Evolutionary conservation across 2,113 vertebrate species (phyloP).

Genomic region (Globicephala melas): DNA sequence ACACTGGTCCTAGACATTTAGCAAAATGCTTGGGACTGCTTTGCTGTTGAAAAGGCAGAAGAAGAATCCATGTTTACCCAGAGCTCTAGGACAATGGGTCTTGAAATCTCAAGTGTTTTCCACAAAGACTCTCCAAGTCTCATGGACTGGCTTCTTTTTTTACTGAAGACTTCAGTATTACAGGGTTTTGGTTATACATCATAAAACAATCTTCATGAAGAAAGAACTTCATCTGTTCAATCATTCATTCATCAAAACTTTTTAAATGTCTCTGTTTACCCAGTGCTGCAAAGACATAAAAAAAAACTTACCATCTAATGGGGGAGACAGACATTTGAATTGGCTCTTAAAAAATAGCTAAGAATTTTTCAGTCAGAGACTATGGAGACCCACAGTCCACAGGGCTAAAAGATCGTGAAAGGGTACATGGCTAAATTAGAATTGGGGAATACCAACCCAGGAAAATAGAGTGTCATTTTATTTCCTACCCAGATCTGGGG

Average conservation of each 20-base stretch:
- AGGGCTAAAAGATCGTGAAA: neutral
- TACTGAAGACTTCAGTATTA: neutral
- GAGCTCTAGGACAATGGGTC: neutral
- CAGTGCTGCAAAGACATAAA: neutral
- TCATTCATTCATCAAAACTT: neutral
- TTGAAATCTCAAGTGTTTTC: constrained; percentile 28
- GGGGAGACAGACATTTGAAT: neutral
- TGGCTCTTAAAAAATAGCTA: neutral
- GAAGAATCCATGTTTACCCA: neutral
- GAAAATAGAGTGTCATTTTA: neutral
- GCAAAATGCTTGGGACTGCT: neutral
- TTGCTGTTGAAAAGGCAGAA: neutral
- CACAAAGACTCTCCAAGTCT: neutral
- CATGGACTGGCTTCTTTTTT: neutral
- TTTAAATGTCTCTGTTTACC: neutral
- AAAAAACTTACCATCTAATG: neutral
- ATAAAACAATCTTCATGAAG: neutral
- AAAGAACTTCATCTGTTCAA: neutral
- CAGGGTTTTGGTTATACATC: neutral
- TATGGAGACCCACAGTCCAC: neutral
- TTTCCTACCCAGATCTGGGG: neutral
- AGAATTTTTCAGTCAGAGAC: neutral
- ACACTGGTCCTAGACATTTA: constrained; percentile 15
- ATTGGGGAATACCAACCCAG: neutral
- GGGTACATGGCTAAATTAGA: neutral